Conservation (phyloP, 2,888 invertebrate species). For the Philonicus albiceps region DNA sequence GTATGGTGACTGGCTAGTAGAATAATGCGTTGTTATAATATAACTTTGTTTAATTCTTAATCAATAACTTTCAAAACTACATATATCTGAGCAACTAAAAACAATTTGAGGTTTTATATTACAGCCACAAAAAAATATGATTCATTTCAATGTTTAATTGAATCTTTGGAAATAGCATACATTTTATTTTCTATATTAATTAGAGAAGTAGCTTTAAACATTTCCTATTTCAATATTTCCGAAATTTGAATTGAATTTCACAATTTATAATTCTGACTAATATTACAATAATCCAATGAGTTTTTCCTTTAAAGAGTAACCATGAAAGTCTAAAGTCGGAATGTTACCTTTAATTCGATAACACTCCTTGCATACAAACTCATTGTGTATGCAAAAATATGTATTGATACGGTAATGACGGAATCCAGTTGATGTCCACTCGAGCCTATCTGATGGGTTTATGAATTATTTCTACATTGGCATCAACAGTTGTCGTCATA, state of each 20-base stretch:
- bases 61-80: no score
- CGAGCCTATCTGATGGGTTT: neutral
- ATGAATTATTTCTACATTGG: neutral
- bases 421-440: neutral
- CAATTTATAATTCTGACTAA: neutral
- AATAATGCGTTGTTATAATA: no score
- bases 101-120: no score
- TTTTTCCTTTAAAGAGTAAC: neutral
- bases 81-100: no score
- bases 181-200: no score
- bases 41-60: no score
- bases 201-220: no score
- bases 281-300: neutral
- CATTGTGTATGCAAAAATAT: constrained; percentile 48
- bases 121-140: no score
- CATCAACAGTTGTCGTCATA: neutral
- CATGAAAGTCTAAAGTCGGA: neutral
- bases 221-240: neutral
- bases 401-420: constrained; percentile 41
- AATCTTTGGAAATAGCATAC: no score
- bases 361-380: constrained; percentile 11
- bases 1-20: no score
- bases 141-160: no score
- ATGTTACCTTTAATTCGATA: neutral
- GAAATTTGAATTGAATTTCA: neutral